These are phyloP conservation scores for Alosa sapidissima DNA, from an alignment of 2,797 vertebrate genomes.

Conservation along the genomic window DNA sequence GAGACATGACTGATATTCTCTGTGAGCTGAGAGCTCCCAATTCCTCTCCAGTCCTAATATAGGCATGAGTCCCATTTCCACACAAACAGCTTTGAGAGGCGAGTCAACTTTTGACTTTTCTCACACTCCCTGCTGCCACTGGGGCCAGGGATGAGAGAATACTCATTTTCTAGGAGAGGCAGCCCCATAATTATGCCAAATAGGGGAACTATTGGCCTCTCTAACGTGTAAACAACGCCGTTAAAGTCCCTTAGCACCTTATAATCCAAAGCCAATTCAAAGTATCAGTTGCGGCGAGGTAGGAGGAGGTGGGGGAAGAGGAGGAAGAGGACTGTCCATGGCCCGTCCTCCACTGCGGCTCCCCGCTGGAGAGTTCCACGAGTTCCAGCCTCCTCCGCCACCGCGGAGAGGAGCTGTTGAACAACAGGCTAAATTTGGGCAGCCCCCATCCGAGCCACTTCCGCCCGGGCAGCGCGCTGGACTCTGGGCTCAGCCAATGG, in stretches of 20 bases:
- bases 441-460: not conserved
- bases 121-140: not conserved
- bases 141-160: not conserved
- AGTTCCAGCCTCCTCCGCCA: not conserved
- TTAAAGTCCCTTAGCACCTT: not conserved
- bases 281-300: not conserved
- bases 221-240: not conserved
- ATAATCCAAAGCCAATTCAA: not conserved
- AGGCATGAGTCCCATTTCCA: not conserved
- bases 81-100: not conserved
- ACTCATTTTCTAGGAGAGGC: not conserved
- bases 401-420: slow-evolving; percentile 60
- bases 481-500: slow-evolving; percentile 45
- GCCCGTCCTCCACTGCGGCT: not conserved
- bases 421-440: slow-evolving; percentile 35
- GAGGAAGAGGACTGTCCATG: not conserved
- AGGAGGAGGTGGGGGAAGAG: not conserved
- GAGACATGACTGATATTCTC: not conserved
- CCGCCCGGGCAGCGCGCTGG: slow-evolving; percentile 27
- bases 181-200: not conserved
- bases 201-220: not conserved
- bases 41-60: not conserved
- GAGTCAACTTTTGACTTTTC: not conserved
- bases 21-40: not conserved
- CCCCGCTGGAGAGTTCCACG: not conserved